Percentiles rank a stretch among this genome's conserved stretches.
These are phyloP conservation scores for Leptopilina syphax DNA, from an alignment of 2,888 invertebrate genomes.

Conservation along the genomic window DNA sequence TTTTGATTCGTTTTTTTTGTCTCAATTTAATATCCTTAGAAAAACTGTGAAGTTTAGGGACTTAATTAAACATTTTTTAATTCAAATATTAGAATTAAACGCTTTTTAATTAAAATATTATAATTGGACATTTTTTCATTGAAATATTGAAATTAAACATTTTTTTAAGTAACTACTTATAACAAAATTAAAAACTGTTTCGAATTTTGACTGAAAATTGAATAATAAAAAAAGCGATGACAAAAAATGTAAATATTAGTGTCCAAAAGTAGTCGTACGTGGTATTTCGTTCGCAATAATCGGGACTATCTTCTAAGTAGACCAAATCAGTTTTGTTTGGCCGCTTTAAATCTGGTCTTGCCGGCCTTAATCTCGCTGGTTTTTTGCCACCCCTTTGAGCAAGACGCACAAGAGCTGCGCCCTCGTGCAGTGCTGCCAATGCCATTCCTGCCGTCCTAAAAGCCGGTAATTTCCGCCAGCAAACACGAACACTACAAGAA, in stretches of 20 bases:
- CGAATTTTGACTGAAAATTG: too few species aligned
- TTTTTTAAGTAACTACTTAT: too few species aligned
- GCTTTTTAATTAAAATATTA: too few species aligned
- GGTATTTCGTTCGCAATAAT: slow-evolving; percentile 92
- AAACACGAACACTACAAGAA: slow-evolving; percentile 92
- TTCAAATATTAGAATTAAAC: too few species aligned
- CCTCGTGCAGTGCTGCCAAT: slow-evolving; percentile 89
- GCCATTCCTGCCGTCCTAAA: slow-evolving; percentile 88
- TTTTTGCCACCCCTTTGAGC: slow-evolving; percentile 80
- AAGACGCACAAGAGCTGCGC: slow-evolving; percentile 88
- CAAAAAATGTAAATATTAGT: too few species aligned
- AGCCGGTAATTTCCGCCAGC: slow-evolving; percentile 90
- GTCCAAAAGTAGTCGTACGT: slow-evolving; percentile 80
- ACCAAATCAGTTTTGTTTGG: slow-evolving; percentile 94
- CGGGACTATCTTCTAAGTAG: slow-evolving; percentile 92
- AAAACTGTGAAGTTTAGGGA: too few species aligned
- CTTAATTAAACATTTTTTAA: too few species aligned
- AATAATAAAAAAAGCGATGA: too few species aligned
- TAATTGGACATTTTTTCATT: too few species aligned
- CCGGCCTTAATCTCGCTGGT: slow-evolving; percentile 84
- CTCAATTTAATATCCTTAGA: too few species aligned
- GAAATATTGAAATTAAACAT: too few species aligned
- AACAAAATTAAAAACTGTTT: background rate
- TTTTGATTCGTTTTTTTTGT: too few species aligned
- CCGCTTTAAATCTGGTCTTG: slow-evolving; percentile 88